Evolutionary conservation across 2,113 vertebrate species (phyloP).

Genomic region (Callithrix jacchus): DNA sequence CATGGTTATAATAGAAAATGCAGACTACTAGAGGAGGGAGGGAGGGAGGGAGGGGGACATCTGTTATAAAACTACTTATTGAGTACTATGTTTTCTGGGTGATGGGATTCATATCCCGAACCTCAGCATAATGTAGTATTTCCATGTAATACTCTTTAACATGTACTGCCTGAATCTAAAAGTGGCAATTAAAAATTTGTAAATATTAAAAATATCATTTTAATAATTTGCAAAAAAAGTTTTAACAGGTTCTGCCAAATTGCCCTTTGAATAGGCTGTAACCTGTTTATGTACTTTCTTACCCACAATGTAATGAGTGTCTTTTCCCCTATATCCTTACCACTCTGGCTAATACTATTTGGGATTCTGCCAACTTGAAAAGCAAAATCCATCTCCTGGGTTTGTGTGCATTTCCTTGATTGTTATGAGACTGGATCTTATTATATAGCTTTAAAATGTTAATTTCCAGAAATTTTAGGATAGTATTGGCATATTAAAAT

Average conservation of each 20-base stretch:
- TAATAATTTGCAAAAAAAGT: no score
- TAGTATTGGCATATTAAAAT: constrained; percentile 2
- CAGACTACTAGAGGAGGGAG: no score
- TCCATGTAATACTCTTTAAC: no score
- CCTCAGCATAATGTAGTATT: no score
- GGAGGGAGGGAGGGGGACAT: no score
- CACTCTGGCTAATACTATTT: neutral
- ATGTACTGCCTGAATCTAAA: no score
- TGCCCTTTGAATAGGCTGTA: neutral
- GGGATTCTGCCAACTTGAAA: neutral
- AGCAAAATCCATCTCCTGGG: neutral
- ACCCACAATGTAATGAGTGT: neutral
- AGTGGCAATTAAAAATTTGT: no score
- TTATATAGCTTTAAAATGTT: neutral
- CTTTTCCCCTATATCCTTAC: neutral
- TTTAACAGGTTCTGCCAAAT: neutral
- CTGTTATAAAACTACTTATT: no score
- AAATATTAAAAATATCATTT: no score
- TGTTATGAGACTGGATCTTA: neutral
- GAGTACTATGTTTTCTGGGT: no score
- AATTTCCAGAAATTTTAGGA: neutral
- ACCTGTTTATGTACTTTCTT: neutral
- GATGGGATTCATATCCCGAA: no score
- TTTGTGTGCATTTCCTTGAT: neutral
- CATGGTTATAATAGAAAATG: no score